Base-by-base conservation (phyloP, 2,888 invertebrate genomes). In the Panzeria rudis region DNA sequence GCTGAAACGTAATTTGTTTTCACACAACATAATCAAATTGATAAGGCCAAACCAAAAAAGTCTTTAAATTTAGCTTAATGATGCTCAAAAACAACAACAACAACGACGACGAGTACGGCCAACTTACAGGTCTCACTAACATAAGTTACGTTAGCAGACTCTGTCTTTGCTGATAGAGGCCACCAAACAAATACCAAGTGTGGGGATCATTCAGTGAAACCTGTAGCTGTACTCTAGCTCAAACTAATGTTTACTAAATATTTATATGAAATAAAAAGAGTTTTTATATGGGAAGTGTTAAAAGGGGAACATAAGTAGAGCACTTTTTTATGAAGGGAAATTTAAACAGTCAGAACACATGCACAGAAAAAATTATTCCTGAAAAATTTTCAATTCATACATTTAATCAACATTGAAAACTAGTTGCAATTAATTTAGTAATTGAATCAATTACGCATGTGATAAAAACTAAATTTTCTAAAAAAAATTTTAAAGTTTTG, bases 1-100 rank as follows among this genome's bases (percentile, higher is more conserved):
- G 88, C 89, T 90, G 90, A 90, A 91, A 91, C 90, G 92, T 92
- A 92, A 92, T 92, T 92, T 92, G 92, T 92, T 92, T 92, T 92
- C 92, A 92, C 92, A 92, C 92, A 92, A 92, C 92, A 92, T 92
- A 92, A 92, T 92, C 92, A 92, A 92, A 91, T 91, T 92, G 92
- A 92, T 92, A 92, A 92, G 92, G 90, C 90, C 88, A 87, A 77
- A 86, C 89, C 88, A 88, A 91, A 69, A 91, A 89, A 89, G 89
- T 91, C 92, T 92, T 92, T 92, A 92, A 92, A 92, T 92, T 91
- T 92, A 90, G 92, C 92, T 91, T 92, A 92, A 92, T 92, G 92
- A 92, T 91, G 92, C 91, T 91, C 90, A 91, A 91, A 90, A 32
- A 52, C 59, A 44, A 64, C 25, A n/a, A 66, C 56, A 20, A 47